phyloP scores from a whole-genome alignment of 2,888 invertebrate genomes.

The Hanleya hanleyi region DNA sequence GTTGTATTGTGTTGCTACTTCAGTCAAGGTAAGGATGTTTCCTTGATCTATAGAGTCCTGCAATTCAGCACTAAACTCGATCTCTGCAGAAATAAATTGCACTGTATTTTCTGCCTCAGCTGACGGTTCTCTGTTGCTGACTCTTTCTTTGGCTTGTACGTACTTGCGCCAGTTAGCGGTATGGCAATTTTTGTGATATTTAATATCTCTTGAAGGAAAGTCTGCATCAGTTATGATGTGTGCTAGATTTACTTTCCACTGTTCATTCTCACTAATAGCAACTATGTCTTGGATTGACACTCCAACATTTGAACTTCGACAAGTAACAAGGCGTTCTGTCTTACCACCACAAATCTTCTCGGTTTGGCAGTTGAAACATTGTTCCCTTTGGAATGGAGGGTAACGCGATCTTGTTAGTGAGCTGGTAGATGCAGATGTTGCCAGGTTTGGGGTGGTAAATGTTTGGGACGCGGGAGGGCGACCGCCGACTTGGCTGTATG shows the following conservation, averaged over 20 bases:
- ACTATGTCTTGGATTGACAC: neutral
- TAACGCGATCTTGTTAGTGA: neutral
- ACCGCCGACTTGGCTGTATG: constrained; percentile 11
- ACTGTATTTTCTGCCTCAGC: neutral
- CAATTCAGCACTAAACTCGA: neutral
- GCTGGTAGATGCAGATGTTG: constrained; percentile 9
- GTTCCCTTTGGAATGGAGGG: neutral
- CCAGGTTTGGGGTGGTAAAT: too few species aligned
- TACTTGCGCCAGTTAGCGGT: too few species aligned
- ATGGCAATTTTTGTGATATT: neutral
- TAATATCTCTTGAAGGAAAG: neutral
- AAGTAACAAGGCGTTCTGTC: constrained; percentile 3
- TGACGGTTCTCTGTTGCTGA: neutral
- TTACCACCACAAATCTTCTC: constrained; percentile 4
- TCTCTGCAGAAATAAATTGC: neutral
- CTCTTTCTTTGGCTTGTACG: neutral
- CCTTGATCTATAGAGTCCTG: neutral
- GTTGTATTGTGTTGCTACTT: neutral
- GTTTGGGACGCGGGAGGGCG: constrained; percentile 4
- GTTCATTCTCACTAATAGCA: neutral
- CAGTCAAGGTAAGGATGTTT: neutral
- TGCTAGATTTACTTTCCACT: neutral
- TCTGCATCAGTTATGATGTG: neutral
- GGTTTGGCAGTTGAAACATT: constrained; percentile 5
- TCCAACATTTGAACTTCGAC: neutral